Evolutionary conservation across 2,888 invertebrate species (phyloP).

Genomic region (Ernsta delagoae): DNA sequence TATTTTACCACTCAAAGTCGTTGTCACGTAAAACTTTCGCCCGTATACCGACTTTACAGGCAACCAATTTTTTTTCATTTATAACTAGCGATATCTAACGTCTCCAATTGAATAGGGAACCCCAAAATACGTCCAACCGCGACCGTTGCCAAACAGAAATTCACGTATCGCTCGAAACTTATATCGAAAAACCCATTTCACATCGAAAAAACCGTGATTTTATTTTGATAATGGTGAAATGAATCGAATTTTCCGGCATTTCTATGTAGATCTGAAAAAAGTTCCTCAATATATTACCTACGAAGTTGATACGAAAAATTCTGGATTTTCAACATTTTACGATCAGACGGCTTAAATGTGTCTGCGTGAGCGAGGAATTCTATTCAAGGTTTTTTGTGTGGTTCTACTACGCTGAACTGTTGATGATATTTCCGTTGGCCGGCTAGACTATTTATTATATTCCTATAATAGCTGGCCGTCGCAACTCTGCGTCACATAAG

Average conservation of each 20-base stretch:
- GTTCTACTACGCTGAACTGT: conserved; percentile 4
- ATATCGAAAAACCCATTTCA: background rate
- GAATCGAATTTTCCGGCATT: conserved; percentile 28
- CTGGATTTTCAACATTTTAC: conserved; percentile 24
- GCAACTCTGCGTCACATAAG: too few species aligned
- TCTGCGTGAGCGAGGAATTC: conserved; percentile 18
- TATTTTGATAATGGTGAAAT: conserved; percentile 22
- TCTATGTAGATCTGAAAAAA: conserved; percentile 19
- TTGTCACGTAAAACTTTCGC: too few species aligned
- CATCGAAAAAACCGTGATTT: conserved; percentile 13
- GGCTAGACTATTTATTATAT: background rate
- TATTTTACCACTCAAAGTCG: too few species aligned
- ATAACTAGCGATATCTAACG: too few species aligned
- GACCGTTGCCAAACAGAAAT: too few species aligned
- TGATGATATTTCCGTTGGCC: conserved; percentile 4
- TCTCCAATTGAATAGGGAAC: too few species aligned
- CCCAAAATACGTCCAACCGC: too few species aligned
- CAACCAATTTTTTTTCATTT: too few species aligned
- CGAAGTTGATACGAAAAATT: conserved; percentile 13
- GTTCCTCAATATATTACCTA: conserved; percentile 24
- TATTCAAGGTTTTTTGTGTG: conserved; percentile 22
- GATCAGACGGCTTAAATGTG: conserved; percentile 21
- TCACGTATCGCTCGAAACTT: too few species aligned
- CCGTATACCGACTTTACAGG: too few species aligned
- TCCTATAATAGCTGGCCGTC: too few species aligned